phyloP scores from a whole-genome alignment of 1,140 invertebrate genomes.

The Bombus impatiens region DNA sequence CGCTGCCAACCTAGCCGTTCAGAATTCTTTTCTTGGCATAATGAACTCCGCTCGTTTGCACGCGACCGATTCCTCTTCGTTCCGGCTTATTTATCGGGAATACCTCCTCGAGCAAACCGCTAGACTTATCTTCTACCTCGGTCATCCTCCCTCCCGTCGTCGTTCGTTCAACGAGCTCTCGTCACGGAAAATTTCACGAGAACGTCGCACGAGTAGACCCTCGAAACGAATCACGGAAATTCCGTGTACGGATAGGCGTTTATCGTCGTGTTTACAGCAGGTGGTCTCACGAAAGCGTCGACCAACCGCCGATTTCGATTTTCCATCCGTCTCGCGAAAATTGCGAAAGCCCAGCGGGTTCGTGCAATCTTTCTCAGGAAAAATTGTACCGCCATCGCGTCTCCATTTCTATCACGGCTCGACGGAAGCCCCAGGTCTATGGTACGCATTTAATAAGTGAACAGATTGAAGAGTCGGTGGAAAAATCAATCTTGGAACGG shows the following conservation, averaged over 20 bases:
- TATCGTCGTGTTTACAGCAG: background rate
- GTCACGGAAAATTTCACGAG: background rate
- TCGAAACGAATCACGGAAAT: background rate
- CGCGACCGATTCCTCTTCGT: constrained; percentile 27
- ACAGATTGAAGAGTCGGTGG: constrained; percentile 1
- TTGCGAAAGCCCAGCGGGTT: background rate
- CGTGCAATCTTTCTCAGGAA: background rate
- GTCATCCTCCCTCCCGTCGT: background rate
- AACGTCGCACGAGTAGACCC: background rate
- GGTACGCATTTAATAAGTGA: background rate
- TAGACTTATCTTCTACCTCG: background rate
- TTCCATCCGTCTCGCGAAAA: background rate
- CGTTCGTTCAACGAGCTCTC: background rate
- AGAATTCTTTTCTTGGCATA: constrained; percentile 47
- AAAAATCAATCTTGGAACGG: constrained; percentile 3
- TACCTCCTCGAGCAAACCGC: background rate
- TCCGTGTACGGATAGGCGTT: background rate
- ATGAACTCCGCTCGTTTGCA: constrained; percentile 54
- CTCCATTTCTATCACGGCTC: background rate
- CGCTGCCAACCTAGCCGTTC: background rate
- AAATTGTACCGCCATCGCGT: background rate
- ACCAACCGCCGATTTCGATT: constrained; percentile 10
- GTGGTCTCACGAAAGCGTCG: background rate
- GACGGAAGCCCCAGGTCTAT: background rate
- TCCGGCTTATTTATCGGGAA: constrained; percentile 49